Evolutionary conservation across 2,888 invertebrate genomes (phyloP), one percentile per base, ranked within the genome.

Genomic region (Aphrophora alni): DNA sequence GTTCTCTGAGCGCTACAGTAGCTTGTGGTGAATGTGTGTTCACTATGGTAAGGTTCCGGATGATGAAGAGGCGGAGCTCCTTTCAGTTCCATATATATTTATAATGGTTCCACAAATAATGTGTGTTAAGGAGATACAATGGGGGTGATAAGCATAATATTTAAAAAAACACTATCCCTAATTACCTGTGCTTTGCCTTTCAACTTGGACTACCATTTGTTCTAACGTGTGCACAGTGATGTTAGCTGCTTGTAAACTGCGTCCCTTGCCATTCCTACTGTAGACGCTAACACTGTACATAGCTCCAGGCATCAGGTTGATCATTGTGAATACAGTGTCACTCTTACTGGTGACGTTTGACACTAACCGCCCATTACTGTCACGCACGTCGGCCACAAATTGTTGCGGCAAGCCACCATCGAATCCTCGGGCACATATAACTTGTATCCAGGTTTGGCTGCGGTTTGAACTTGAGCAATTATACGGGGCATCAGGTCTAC

Each of bases 211-310:
- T 10, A 7, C 87, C 2, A 89, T 89, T 24, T 89, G 89, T 27
- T 89, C 89, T 12, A 89, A 86, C 4, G 91, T 91, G 26, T 87
- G 87, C n/a, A 90, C 88, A 78, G 87, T 85, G 17, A 91, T 84
- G 5, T 89, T 88, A 21, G 87, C 86, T 0, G 89, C 86, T 77
- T 87, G 87, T 82, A 87, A 87, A 82, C 91, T 90, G 84, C 88
- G 87, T 88, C 88, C 92, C 89, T 89, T 92, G 83, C 90, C 90
- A 89, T 88, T 92, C 88, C 86, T 90, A 88, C 86, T 90, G 89
- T 82, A 92, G 89, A 83, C 90, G 88, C 83, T 90, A 88, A 87
- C 85, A 83, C 87, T 86, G 85, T 90, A 90, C 80, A 89, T 89
- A 72, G 89, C 88, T 72, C 90, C 89, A 4, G 90, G 88, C 82